Conservation (phyloP, 2,113 vertebrate genomes). For the Pimephales promelas region DNA sequence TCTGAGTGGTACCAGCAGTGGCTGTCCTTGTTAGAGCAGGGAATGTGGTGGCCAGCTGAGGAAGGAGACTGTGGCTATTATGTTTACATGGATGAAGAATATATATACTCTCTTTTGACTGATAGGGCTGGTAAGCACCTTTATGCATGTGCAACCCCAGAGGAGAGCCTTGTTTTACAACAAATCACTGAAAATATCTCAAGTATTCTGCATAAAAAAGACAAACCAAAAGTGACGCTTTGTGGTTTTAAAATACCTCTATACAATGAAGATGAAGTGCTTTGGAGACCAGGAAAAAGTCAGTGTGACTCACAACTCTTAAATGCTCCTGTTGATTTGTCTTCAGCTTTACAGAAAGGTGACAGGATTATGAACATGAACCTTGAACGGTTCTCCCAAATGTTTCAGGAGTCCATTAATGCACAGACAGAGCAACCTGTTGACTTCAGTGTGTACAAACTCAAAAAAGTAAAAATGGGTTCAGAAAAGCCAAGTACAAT, state of each 20-base stretch:
- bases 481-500: slow-evolving; percentile 65
- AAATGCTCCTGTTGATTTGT: slow-evolving; percentile 84
- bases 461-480: slow-evolving; percentile 84
- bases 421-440: slow-evolving; percentile 82
- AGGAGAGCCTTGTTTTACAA: slow-evolving; percentile 72
- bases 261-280: slow-evolving; percentile 72
- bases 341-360: slow-evolving; percentile 82
- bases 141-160: slow-evolving; percentile 83
- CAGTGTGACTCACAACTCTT: slow-evolving; percentile 61
- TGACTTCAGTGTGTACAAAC: slow-evolving; percentile 84
- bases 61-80: slow-evolving; percentile 90
- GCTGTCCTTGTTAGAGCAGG: slow-evolving; percentile 86
- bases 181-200: slow-evolving; percentile 75
- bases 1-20: slow-evolving; percentile 88
- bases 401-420: slow-evolving; percentile 86
- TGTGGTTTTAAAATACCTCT: slow-evolving; percentile 90
- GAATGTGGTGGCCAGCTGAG: slow-evolving; percentile 93
- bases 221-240: slow-evolving; percentile 76
- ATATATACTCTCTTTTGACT: slow-evolving; percentile 90
- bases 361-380: slow-evolving; percentile 88
- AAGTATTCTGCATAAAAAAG: slow-evolving; percentile 73
- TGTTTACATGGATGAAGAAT: slow-evolving; percentile 87
- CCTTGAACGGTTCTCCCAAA: slow-evolving; percentile 85
- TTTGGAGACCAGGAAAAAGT: slow-evolving; percentile 77
- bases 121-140: slow-evolving; percentile 87